Evolutionary conservation across 2,113 vertebrate genomes (phyloP), one percentile per base, ranked within the genome.

Genomic region (Eublepharis macularius): DNA sequence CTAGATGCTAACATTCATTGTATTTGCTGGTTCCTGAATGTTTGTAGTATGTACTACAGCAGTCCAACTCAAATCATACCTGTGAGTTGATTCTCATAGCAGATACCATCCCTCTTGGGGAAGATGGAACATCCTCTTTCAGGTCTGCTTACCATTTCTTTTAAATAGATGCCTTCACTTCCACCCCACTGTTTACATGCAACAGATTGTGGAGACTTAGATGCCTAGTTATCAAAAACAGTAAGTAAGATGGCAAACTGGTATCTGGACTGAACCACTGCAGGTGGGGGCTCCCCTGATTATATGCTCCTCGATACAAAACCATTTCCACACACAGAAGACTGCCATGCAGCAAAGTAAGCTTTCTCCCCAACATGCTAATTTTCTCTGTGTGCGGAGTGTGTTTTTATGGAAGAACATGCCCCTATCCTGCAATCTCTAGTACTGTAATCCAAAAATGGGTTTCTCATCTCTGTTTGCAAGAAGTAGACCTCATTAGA

Each of bases 111-210:
- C n/a, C n/a, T 76, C 34, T 24, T 41, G 54, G 26, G 82, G 49
- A 84, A 74, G 26, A 36, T 26, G 24, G 34, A 43, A 8, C 45
- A 84, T 24, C 34, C 8, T 77, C 11, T 41, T 51, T 51, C n/a
- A 36, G 14, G 29, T 83, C 41, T 19, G 5, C n/a, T 77, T 54
- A 54, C 24, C 7, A 63, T 63, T 63, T 43, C 41, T 36, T 77
- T 84, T 34, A 41, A 51, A 36, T 57, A 85, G 34, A 68, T 85
- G 21, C 11, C 76, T 45, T 85, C n/a, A 36, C 47, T 84, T 76
- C 47, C 26, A 77, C 47, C 63, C 41, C 9, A 60, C 70, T 60
- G 24, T 63, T 63, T 29, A 63, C 60, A 63, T 36, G 49, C 24
- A 41, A 7, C n/a, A 47, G 43, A 57, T 82, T 57, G 47, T 19